Base-by-base conservation (phyloP, 2,113 vertebrate species). In the Pomatorhinus ruficollis region DNA sequence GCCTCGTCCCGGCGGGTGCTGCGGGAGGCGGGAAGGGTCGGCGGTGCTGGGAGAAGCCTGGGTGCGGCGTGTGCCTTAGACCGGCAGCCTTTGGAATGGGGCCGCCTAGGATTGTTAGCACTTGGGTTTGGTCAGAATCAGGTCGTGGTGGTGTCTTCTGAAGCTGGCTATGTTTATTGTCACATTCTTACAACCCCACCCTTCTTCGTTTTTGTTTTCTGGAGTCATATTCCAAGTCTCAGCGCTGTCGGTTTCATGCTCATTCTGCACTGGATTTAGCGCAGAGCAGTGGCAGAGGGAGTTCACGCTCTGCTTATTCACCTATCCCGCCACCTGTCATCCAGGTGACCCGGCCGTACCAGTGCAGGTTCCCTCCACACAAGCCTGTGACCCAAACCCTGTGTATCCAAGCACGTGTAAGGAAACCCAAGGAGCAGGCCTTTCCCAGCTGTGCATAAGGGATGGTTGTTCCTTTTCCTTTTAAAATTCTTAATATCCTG, bases 331-430 rank as follows among this genome's bases (percentile, higher is more conserved):
- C 44, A 4, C 16, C 12, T 45, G 54, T 35, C 7, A 11, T 33
- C 22, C 25, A 3, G 59, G 22, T 23, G 39, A 31, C 47, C n/a
- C 15, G 6, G 44, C 47, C 21, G 11, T 27, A 22, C 13, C 33
- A 5, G 12, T 15, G 33, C 28, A 37, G 45, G 10, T 25, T 80
- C 45, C 53, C 50, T 44, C 30, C 31, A 6, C 28, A 10, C 12
- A 11, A 42, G 25, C 21, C 27, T 30, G 5, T 47, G 49, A 39
- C 33, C 30, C 70, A 31, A 68, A 39, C 14, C 16, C 40, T 1
- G 21, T 28, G 3, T 22, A 20, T 28, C 19, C 23, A 10, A 4
- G 17, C 24, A 12, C 11, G 0, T 19, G 4, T 24, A 23, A 42
- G 75, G 53, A 86, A 52, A 33, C 9, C 1, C 31, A 6, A 27